phyloP scores from a whole-genome alignment of 2,888 invertebrate genomes.

The Rugalucina vietnamica region DNA sequence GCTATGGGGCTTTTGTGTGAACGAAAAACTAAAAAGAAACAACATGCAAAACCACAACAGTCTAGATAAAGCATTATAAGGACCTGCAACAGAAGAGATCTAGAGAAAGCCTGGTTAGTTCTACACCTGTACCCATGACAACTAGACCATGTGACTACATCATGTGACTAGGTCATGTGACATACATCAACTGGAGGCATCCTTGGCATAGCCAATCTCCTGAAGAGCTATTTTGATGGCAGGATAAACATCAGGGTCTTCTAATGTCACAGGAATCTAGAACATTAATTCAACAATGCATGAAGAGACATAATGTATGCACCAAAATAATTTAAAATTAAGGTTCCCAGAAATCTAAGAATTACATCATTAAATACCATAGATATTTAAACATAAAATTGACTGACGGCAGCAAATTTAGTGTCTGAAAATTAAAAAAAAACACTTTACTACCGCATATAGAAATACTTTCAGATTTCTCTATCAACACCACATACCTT shows the following conservation, averaged over 20 bases:
- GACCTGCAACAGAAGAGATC: background rate
- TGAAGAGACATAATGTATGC: background rate
- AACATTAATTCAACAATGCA: constrained; percentile 67
- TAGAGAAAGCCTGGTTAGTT: background rate
- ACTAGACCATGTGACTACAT: background rate
- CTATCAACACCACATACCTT: constrained; percentile 85
- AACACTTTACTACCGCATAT: too few relatives aligned
- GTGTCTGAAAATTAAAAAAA: too few relatives aligned
- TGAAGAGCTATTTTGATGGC: constrained; percentile 90
- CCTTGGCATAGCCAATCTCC: constrained; percentile 71
- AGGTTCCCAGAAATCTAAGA: background rate
- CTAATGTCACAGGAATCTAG: constrained; percentile 92
- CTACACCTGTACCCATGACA: background rate
- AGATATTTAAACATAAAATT: too few relatives aligned
- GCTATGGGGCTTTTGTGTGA: too few relatives aligned
- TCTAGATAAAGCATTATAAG: background rate
- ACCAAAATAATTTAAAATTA: background rate
- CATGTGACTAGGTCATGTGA: constrained; percentile 20
- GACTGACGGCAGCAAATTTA: too few relatives aligned
- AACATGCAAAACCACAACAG: background rate
- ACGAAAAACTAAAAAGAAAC: too few relatives aligned
- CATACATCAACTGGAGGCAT: background rate
- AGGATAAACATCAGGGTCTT: constrained; percentile 92
- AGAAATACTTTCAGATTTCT: background rate
- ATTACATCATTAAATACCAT: too few relatives aligned